These are phyloP conservation scores for Apeira syringaria DNA, from an alignment of 2,888 invertebrate genomes.

Conservation along the genomic window DNA sequence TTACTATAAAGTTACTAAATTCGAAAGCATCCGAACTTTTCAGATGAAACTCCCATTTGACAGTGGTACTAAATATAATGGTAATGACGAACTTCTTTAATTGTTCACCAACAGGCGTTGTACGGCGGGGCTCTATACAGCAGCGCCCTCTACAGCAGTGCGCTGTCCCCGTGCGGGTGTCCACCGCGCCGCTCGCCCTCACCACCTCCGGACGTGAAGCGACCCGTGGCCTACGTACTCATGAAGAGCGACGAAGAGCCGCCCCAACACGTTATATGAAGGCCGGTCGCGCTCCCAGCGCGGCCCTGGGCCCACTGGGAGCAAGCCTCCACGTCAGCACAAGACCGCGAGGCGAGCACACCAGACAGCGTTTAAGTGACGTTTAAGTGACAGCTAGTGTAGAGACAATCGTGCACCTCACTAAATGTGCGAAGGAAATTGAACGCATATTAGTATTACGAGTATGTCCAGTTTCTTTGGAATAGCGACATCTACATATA, in stretches of 20 bases:
- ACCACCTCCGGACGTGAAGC: conserved; percentile 73
- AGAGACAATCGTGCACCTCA: too few relatives aligned
- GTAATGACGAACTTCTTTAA: neutral
- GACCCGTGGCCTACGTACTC: conserved; percentile 85
- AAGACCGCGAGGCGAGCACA: conserved; percentile 65
- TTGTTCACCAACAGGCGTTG: conserved; percentile 55
- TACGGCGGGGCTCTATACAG: conserved; percentile 77
- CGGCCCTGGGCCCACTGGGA: conserved; percentile 82
- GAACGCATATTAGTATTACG: too few relatives aligned
- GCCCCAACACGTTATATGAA: conserved; percentile 91
- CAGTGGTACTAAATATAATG: too few relatives aligned
- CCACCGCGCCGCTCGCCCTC: conserved; percentile 71
- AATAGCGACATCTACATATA: too few relatives aligned
- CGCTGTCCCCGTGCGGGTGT: conserved; percentile 74
- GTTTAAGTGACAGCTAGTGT: too few relatives aligned
- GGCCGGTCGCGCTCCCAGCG: conserved; percentile 92
- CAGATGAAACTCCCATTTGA: too few relatives aligned
- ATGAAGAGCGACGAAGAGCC: conserved; percentile 85
- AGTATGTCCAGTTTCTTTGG: too few relatives aligned
- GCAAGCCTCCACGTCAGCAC: conserved; percentile 72
- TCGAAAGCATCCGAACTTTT: too few relatives aligned
- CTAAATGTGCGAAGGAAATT: too few relatives aligned
- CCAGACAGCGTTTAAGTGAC: conserved; percentile 66
- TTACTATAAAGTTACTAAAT: too few relatives aligned
- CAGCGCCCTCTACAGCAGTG: conserved; percentile 72